Evolutionary conservation across 2,113 vertebrate genomes (phyloP).

Genomic region (Takifugu bimaculatus): DNA sequence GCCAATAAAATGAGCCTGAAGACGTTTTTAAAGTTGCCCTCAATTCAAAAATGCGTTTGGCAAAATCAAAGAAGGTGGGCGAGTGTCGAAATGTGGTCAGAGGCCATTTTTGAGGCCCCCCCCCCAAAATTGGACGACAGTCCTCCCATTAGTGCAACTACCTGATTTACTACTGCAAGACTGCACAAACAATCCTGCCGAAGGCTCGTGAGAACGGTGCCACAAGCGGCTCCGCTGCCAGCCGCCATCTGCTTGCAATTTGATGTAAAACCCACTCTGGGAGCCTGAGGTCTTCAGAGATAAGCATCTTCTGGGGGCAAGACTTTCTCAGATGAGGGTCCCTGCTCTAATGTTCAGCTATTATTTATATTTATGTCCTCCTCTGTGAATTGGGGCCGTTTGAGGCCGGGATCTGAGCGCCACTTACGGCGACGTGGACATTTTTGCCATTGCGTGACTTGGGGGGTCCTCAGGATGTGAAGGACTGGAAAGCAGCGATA

Average conservation of each 20-base stretch:
- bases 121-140: background rate
- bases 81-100: background rate
- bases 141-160: conserved; percentile 17
- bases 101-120: background rate
- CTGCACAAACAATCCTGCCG: conserved; percentile 22
- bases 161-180: conserved; percentile 11
- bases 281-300: conserved; percentile 52
- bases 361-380: conserved; percentile 56
- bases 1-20: background rate
- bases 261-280: conserved; percentile 31
- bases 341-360: conserved; percentile 43
- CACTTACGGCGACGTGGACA: conserved; percentile 45
- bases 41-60: background rate
- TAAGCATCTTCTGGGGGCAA: conserved; percentile 50
- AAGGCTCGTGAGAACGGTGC: conserved; percentile 3
- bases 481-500: conserved; percentile 24
- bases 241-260: conserved; percentile 64
- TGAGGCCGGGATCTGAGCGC: conserved; percentile 32
- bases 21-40: background rate
- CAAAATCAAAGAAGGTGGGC: background rate
- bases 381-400: conserved; percentile 39
- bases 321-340: conserved; percentile 63
- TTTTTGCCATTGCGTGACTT: conserved; percentile 38
- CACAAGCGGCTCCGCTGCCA: background rate
- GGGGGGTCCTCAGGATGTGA: conserved; percentile 46